phyloP scores from a whole-genome alignment of 2,797 vertebrate genomes.

The Schizothorax lantsangensis region DNA sequence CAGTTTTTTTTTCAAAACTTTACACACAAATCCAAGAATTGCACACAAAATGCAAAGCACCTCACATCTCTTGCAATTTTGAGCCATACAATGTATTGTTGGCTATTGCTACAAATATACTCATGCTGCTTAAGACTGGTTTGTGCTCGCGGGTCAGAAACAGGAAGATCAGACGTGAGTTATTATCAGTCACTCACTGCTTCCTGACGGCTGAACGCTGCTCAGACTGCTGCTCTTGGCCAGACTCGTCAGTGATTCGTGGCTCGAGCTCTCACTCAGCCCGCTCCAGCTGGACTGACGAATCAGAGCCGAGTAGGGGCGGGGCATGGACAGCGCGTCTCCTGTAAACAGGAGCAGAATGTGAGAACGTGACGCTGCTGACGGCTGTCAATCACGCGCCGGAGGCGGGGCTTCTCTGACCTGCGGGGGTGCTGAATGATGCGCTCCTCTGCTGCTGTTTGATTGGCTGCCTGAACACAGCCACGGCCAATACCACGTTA shows the following conservation, averaged over 20 bases:
- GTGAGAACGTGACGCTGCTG: not conserved
- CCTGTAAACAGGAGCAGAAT: conserved; percentile 59
- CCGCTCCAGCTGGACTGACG: conserved; percentile 93
- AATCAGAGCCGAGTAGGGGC: conserved; percentile 77
- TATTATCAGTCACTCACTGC: conserved; percentile 73
- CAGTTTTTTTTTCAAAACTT: no score
- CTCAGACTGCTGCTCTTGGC: conserved; percentile 88
- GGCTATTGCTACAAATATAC: no score
- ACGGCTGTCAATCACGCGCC: not conserved
- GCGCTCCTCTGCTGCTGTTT: conserved; percentile 73
- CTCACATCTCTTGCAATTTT: no score
- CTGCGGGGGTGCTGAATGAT: conserved; percentile 57
- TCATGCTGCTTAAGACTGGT: no score
- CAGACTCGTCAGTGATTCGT: conserved; percentile 76
- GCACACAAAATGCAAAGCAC: no score
- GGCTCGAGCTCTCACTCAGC: conserved; percentile 80
- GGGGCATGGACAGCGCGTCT: conserved; percentile 57
- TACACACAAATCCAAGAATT: no score
- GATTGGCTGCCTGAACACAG: conserved; percentile 91
- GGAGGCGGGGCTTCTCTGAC: not conserved
- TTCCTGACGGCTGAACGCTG: conserved; percentile 73
- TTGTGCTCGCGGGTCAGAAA: not conserved
- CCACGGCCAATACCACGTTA: conserved; percentile 90
- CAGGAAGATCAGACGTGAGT: not conserved
- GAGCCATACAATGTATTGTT: no score